Conservation (phyloP, 2,888 invertebrate genomes). For the Hypolimnas misippus region DNA sequence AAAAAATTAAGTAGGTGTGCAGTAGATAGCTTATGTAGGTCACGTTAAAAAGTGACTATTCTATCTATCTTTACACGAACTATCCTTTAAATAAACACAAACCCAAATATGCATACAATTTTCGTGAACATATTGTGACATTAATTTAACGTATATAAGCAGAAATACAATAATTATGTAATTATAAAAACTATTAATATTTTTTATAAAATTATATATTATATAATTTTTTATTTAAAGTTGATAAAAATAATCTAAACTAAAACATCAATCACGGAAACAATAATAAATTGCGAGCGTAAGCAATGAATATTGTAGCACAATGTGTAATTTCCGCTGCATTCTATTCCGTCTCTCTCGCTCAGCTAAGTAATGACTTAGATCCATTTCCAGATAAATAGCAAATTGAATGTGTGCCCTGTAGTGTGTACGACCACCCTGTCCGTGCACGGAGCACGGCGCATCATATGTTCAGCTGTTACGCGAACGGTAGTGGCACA, state of each 20-base stretch:
- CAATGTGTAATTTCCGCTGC: slow-evolving; percentile 76
- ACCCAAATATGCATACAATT: too few relatives aligned
- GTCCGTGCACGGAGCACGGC: slow-evolving; percentile 31
- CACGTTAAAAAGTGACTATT: too few relatives aligned
- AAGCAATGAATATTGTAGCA: slow-evolving; percentile 62
- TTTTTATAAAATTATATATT: background rate
- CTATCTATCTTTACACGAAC: too few relatives aligned
- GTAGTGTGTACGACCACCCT: slow-evolving; percentile 46
- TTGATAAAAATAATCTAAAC: slow-evolving; percentile 2
- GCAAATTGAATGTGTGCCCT: slow-evolving; percentile 81
- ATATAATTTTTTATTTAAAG: background rate
- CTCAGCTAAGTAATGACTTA: slow-evolving; percentile 84
- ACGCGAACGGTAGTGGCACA: slow-evolving; percentile 21
- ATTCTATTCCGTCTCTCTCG: slow-evolving; percentile 77
- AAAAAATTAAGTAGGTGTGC: too few relatives aligned
- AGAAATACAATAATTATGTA: too few relatives aligned
- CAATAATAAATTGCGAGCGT: slow-evolving; percentile 41
- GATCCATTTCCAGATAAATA: slow-evolving; percentile 84
- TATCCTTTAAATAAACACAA: too few relatives aligned
- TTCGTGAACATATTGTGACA: too few relatives aligned
- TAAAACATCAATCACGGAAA: slow-evolving; percentile 14
- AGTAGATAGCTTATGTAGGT: too few relatives aligned
- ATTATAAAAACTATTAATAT: background rate
- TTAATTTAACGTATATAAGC: too few relatives aligned
- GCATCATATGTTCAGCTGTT: slow-evolving; percentile 29